Evolutionary conservation across 2,113 vertebrate genomes (phyloP).

Genomic region (Gobio gobio): DNA sequence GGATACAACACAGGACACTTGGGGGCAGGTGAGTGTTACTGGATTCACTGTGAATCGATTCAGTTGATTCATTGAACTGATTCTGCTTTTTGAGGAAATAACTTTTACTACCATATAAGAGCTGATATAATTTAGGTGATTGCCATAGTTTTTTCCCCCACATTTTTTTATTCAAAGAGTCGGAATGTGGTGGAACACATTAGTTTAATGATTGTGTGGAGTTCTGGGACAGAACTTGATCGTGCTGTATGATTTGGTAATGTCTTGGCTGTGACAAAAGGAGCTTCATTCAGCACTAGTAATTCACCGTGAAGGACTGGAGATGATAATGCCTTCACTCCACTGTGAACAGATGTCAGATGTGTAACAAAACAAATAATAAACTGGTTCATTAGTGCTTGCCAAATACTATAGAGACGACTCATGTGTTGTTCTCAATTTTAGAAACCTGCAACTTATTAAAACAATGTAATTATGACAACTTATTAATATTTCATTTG

Average conservation of each 20-base stretch:
- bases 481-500: neutral
- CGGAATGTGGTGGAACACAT: neutral
- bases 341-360: slow-evolving; percentile 27
- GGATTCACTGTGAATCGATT: neutral
- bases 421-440: neutral
- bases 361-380: slow-evolving; percentile 11
- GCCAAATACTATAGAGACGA: neutral
- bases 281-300: neutral
- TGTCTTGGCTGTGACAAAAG: slow-evolving; percentile 1
- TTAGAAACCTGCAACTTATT: neutral
- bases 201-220: neutral
- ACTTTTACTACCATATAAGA: neutral
- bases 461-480: neutral
- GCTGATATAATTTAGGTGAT: neutral
- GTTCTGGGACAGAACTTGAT: neutral
- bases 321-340: slow-evolving; percentile 3
- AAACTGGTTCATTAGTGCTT: neutral
- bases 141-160: neutral
- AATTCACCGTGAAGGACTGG: slow-evolving; percentile 7
- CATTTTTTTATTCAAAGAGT: neutral
- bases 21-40: slow-evolving; percentile 71
- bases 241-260: slow-evolving; percentile 13
- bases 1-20: slow-evolving; percentile 59
- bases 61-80: neutral
- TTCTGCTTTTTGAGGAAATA: neutral